Percentiles rank a stretch among this genome's conserved stretches.
These are phyloP conservation scores for Xanthorhoe designata DNA, from an alignment of 2,888 invertebrate genomes.

Conservation along the genomic window DNA sequence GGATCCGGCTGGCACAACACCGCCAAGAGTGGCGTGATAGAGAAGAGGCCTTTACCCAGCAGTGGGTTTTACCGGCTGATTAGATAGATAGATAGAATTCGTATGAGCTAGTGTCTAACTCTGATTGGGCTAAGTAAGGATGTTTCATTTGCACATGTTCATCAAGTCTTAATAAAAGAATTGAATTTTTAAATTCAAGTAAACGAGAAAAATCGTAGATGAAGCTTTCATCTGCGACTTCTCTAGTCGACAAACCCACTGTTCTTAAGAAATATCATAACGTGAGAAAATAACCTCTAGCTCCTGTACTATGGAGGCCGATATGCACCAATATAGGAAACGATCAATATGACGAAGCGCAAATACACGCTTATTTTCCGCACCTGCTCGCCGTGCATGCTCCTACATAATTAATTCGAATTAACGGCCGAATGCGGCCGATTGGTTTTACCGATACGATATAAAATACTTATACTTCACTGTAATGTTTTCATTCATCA, in stretches of 20 bases:
- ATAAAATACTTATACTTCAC: slow-evolving; percentile 1
- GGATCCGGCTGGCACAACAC: too few species aligned
- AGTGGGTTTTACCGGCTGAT: too few species aligned
- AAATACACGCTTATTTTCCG: slow-evolving; percentile 39
- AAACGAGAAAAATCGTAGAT: too few species aligned
- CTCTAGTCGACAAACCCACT: not conserved
- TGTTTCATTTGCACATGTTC: too few species aligned
- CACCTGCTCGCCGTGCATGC: slow-evolving; percentile 36
- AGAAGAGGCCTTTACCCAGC: too few species aligned
- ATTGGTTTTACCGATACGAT: slow-evolving; percentile 3
- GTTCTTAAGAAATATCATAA: not conserved
- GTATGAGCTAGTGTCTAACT: too few species aligned
- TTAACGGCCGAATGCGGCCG: slow-evolving; percentile 28
- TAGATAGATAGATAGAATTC: too few species aligned
- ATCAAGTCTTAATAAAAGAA: too few species aligned
- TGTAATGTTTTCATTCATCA: not conserved
- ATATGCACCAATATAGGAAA: slow-evolving; percentile 11
- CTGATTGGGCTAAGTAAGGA: too few species aligned
- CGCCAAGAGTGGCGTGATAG: too few species aligned
- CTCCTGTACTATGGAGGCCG: not conserved
- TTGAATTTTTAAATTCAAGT: too few species aligned
- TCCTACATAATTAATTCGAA: slow-evolving; percentile 43
- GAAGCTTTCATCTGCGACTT: too few species aligned
- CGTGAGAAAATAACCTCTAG: not conserved
- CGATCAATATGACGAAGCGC: slow-evolving; percentile 27